Base-by-base conservation (phyloP, 2,888 invertebrate species). In the Cantharis lateralis region DNA sequence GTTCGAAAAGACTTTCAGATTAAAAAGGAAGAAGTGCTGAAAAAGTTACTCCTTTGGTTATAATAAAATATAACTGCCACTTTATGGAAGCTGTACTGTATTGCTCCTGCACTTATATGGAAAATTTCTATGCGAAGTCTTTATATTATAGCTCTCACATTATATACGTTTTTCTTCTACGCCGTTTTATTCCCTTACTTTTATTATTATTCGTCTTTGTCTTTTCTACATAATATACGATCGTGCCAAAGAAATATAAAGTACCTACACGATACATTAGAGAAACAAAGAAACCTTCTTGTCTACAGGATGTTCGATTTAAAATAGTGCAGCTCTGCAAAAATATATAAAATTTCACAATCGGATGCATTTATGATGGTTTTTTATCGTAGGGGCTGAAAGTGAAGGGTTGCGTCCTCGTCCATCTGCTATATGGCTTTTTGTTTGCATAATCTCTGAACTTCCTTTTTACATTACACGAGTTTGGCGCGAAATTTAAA, bases 31-130 rank as follows among this genome's bases (percentile, higher is more conserved):
- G 11, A 68, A 73, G 62, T 48, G 62, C 62, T 16, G 68, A 24
- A 68, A 73, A 69, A 64, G 64, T 66, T 26, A 15, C 28, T 26
- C 24, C 68, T 73, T 20, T 68, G 62, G 68, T 73, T 66, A 61
- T 73, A 73, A 73, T 73, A 73, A 73, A 73, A 73, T 73, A 73
- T 73, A 73, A 73, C 73, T 66, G 73, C 69, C 73, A 73, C 69
- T 73, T 73, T 73, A 73, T 73, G 68, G 68, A 73, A 73, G 73
- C 73, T 73, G 32, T 73, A 73, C 73, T 5, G 74, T 70, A 74
- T 74, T 70, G 74, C 74, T 74, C 61, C 63, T 74, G 74, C 74
- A 74, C 74, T 74, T 74, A 74, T 74, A 74, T 74, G 74, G 74
- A 74, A 70, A 74, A 74, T 70, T 68, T 70, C 74, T 64, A 74